Conservation (phyloP, 53 echinoderm and acorn worm genomes). For the Holothuria scabra region DNA sequence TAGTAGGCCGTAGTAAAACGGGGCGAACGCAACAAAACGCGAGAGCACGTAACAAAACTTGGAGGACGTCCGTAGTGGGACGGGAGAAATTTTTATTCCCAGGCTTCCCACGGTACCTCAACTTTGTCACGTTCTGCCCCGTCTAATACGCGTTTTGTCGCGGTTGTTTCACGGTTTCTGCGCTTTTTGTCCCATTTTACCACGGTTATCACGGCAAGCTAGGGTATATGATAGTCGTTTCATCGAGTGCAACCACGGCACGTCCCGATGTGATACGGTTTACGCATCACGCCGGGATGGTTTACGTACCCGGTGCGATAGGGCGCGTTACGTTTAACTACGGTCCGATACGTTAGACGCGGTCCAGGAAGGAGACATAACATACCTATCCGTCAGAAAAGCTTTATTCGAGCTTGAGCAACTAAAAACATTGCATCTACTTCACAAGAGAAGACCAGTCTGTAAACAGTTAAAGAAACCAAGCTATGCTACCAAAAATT, state of each 20-base stretch:
- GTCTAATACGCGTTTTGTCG: neutral
- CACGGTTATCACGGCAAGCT: neutral
- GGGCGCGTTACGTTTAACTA: neutral
- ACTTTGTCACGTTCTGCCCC: too few relatives aligned
- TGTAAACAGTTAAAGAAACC: too few relatives aligned
- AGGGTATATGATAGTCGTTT: neutral
- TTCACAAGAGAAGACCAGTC: too few relatives aligned
- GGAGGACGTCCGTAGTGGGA: slow-evolving; percentile 1
- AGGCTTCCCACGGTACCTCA: neutral
- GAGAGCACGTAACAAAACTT: neutral
- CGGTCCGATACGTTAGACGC: neutral
- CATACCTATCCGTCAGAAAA: neutral
- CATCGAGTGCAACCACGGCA: neutral
- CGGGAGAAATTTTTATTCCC: neutral
- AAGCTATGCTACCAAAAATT: too few relatives aligned
- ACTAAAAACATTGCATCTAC: too few relatives aligned
- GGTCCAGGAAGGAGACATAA: neutral
- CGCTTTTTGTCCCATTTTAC: too few relatives aligned
- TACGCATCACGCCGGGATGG: too few relatives aligned
- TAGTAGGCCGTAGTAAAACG: neutral
- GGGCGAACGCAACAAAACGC: neutral
- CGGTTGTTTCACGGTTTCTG: neutral
- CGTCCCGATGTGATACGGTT: neutral
- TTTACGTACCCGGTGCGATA: neutral
- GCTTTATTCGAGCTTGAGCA: too few relatives aligned